These are phyloP conservation scores for Clanis bilineata DNA, from an alignment of 2,888 invertebrate genomes.

Conservation along the genomic window DNA sequence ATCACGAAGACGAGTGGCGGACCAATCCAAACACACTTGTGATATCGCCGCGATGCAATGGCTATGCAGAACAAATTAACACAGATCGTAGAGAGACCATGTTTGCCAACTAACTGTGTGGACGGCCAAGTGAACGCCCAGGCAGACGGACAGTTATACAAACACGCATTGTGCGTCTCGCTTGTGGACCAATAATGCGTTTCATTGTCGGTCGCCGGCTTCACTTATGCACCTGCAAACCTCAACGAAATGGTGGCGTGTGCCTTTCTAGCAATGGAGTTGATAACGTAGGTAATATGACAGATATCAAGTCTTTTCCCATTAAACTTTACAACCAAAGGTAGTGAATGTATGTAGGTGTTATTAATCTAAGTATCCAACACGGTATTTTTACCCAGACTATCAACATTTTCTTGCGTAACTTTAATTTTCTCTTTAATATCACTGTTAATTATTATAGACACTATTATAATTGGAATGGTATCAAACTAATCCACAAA, in stretches of 20 bases:
- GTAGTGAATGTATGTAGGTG: not conserved
- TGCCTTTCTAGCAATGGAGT: not conserved
- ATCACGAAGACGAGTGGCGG: constrained; percentile 29
- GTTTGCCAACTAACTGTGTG: constrained; percentile 73
- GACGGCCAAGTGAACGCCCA: constrained; percentile 69
- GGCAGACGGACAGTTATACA: constrained; percentile 70
- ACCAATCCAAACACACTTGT: constrained; percentile 44
- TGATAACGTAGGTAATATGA: too few relatives aligned
- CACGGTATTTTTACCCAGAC: too few relatives aligned
- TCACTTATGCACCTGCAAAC: constrained; percentile 58
- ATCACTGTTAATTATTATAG: not conserved
- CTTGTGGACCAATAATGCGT: constrained; percentile 73
- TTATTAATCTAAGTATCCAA: too few relatives aligned
- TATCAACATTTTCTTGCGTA: not conserved
- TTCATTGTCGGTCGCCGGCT: constrained; percentile 63
- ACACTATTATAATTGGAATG: not conserved
- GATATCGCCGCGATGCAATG: constrained; percentile 58
- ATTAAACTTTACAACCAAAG: too few relatives aligned
- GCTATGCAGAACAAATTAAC: constrained; percentile 75
- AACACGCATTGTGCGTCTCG: constrained; percentile 66
- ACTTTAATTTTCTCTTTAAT: not conserved
- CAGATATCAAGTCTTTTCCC: too few relatives aligned
- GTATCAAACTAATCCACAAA: not conserved
- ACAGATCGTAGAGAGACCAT: constrained; percentile 63
- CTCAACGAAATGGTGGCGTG: not conserved